These are phyloP conservation scores for Porites evermanni DNA, from an alignment of 92 coral and sea anemone genomes.

Conservation along the genomic window DNA sequence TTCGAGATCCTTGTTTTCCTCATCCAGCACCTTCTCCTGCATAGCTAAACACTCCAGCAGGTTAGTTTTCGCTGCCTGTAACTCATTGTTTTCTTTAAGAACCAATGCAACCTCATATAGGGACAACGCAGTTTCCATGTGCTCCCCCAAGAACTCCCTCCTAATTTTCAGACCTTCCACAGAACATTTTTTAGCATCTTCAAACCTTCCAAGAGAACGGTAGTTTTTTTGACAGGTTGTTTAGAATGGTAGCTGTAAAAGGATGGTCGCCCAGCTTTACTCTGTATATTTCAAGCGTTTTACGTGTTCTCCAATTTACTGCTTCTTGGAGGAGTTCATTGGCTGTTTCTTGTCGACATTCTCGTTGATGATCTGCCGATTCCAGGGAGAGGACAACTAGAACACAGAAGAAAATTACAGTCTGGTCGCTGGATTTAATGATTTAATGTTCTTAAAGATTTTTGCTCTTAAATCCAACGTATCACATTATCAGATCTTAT, in stretches of 20 bases:
- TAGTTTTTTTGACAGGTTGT: constrained; percentile 64
- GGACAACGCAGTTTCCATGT: constrained; percentile 60
- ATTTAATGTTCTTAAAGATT: no score
- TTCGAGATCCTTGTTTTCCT: background rate
- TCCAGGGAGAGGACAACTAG: constrained; percentile 24
- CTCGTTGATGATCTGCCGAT: background rate
- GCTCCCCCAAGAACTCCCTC: constrained; percentile 52
- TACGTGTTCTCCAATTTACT: constrained; percentile 22
- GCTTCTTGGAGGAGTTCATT: constrained; percentile 4
- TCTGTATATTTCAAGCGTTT: constrained; percentile 49
- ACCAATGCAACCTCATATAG: constrained; percentile 60
- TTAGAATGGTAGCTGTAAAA: constrained; percentile 58
- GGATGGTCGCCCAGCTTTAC: constrained; percentile 63
- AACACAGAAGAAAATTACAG: background rate
- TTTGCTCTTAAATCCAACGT: no score
- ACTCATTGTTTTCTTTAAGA: constrained; percentile 5
- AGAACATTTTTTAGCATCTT: constrained; percentile 47
- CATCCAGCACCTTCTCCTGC: constrained; percentile 39
- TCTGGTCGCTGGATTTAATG: background rate
- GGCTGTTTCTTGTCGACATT: background rate
- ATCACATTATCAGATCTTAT: no score
- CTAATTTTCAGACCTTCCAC: constrained; percentile 61
- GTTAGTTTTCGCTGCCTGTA: constrained; percentile 38
- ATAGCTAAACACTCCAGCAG: constrained; percentile 51
- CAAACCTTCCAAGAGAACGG: constrained; percentile 26